phyloP scores from a whole-genome alignment of 92 coral and sea anemone species.

The Palythoa caribaeorum region DNA sequence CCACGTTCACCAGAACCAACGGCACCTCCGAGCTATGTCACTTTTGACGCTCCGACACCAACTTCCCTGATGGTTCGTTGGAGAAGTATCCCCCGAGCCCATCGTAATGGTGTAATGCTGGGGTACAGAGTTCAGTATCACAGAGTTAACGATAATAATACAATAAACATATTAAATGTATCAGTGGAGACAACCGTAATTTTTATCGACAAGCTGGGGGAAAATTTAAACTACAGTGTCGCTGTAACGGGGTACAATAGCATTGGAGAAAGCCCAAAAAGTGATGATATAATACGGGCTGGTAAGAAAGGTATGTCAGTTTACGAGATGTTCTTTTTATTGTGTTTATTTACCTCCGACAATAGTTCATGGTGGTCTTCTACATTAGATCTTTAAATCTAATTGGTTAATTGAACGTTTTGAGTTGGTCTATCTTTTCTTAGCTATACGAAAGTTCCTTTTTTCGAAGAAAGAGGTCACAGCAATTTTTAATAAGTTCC shows the following conservation, averaged over 20 bases:
- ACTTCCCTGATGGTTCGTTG: slow-evolving; percentile 15
- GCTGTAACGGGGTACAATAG: slow-evolving; percentile 11
- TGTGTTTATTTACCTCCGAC: too few species aligned
- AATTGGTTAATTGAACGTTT: too few species aligned
- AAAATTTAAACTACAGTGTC: slow-evolving; percentile 19
- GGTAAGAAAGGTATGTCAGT: neutral
- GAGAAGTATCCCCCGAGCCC: neutral
- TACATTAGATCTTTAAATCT: too few species aligned
- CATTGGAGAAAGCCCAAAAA: slow-evolving; percentile 16
- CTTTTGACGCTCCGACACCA: slow-evolving; percentile 23
- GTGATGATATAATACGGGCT: slow-evolving; percentile 4
- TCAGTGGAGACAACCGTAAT: neutral
- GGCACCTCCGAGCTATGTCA: slow-evolving; percentile 18
- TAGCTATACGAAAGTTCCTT: too few species aligned
- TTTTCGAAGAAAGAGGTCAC: too few species aligned
- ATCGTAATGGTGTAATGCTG: slow-evolving; percentile 11
- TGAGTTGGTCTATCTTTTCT: too few species aligned
- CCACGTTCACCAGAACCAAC: slow-evolving; percentile 14
- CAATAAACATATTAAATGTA: neutral
- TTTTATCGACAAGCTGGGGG: slow-evolving; percentile 25
- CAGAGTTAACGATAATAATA: neutral
- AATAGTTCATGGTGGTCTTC: too few species aligned
- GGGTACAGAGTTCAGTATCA: slow-evolving; percentile 17
- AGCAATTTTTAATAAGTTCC: too few species aligned
- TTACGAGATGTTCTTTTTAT: too few species aligned